Evolutionary conservation across 2,113 vertebrate species (phyloP).

Genomic region (Zingel zingel): DNA sequence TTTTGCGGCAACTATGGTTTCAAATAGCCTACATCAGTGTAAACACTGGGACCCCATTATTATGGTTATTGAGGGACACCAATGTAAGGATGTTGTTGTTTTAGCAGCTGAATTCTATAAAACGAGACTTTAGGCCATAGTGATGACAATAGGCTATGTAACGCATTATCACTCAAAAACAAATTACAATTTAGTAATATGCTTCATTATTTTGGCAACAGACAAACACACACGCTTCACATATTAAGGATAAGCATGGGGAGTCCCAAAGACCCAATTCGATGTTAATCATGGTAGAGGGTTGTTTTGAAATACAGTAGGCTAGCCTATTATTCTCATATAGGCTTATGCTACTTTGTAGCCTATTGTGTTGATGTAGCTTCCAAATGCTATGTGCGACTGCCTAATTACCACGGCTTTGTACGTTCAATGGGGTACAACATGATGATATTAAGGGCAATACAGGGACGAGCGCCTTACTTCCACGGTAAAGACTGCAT

Average conservation of each 20-base stretch:
- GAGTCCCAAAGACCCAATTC: background rate
- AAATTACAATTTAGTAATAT: background rate
- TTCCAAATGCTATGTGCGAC: background rate
- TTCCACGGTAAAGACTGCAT: background rate
- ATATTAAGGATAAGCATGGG: background rate
- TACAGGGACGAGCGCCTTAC: background rate
- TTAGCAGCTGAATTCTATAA: background rate
- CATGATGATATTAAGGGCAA: background rate
- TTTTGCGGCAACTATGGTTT: background rate
- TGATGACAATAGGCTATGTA: background rate
- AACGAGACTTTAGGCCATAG: background rate
- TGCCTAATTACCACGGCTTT: background rate
- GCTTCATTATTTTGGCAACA: background rate
- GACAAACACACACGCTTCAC: background rate
- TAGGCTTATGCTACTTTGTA: background rate
- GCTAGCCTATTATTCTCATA: background rate
- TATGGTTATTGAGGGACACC: background rate
- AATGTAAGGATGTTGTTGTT: background rate
- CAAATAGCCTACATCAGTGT: background rate
- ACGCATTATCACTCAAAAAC: background rate
- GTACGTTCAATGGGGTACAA: background rate
- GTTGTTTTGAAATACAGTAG: background rate
- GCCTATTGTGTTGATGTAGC: background rate
- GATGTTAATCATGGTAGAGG: too few species aligned
- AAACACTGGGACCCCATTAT: background rate